Evolutionary conservation across 2,797 vertebrate genomes (phyloP), one percentile per base, ranked within the genome.

Genomic region (Hemitrygon akajei): DNA sequence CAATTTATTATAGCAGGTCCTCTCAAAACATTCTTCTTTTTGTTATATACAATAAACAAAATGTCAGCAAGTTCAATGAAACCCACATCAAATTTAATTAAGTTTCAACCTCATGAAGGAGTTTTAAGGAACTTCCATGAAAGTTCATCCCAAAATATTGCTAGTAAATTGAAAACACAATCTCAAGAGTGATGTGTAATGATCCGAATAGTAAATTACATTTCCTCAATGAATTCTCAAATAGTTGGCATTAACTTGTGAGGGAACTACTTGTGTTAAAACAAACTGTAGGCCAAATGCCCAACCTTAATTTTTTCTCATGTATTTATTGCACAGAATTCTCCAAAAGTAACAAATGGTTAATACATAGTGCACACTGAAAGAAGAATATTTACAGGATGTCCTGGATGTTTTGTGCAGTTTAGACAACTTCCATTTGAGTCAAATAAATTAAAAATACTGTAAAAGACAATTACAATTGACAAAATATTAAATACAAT

Each of bases 291-390:
- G 10, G 56, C 14, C 56, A 86, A 86, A 25, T 0, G 22, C 58
- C 47, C 27, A 30, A 58, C 20, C 22, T 16, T 30, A 58, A 14
- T 30, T 84, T 30, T 20, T n/a, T 81, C 58, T 96, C 94, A 95
- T 97, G 96, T 97, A 96, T 99, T 99, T 99, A 99, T 99, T 99
- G 98, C 98, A 99, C 98, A 99, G 98, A 96, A 98, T 98, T 97
- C 98, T 98, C 98, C 97, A 98, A 98, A 99, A 99, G 97, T 97
- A 98, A 98, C 98, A 98, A 97, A 97, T 96, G 96, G 96, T 97
- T 97, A 96, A 96, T 97, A 97, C 97, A 98, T 97, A 97, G 96
- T 97, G 96, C 96, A 97, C 96, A 97, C 97, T 96, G 96, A 97
- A 97, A 69, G 98, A 97, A 98, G 97, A 97, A 97, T 97, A 97